Evolutionary conservation across 2,888 invertebrate species (phyloP).

Genomic region (Tigriopus californicus): DNA sequence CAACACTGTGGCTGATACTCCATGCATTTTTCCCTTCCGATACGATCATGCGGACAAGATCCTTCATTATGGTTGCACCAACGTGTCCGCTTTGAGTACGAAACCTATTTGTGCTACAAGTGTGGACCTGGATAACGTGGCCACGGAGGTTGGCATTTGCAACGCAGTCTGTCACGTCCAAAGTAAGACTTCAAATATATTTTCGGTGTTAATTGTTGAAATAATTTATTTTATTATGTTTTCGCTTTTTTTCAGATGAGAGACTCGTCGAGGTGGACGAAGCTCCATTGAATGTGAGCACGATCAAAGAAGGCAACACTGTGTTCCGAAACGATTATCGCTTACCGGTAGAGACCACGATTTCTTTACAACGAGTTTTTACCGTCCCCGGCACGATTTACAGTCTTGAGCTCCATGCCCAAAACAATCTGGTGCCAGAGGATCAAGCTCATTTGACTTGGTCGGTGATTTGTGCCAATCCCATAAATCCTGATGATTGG

Average conservation of each 20-base stretch:
- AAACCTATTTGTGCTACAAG: too few relatives aligned
- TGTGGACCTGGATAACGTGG: too few relatives aligned
- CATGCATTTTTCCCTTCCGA: not conserved
- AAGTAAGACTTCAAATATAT: not conserved
- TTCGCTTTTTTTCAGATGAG: too few relatives aligned
- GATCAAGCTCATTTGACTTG: not conserved
- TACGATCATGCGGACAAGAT: not conserved
- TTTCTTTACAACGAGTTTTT: not conserved
- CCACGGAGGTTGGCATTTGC: too few relatives aligned
- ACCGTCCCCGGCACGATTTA: not conserved
- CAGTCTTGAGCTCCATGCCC: not conserved
- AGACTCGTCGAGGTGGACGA: too few relatives aligned
- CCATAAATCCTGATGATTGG: constrained; percentile 1
- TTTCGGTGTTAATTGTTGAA: too few relatives aligned
- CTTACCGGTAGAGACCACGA: not conserved
- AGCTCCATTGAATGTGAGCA: not conserved
- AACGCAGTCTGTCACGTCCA: not conserved
- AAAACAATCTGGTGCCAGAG: not conserved
- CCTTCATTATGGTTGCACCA: not conserved
- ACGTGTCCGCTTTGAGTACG: too few relatives aligned
- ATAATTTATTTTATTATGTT: too few relatives aligned
- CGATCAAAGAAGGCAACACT: not conserved
- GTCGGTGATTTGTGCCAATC: constrained; percentile 1
- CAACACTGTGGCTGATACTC: not conserved
- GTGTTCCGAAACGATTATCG: not conserved